phyloP scores from a whole-genome alignment of 2,113 vertebrate genomes.

The Tor tambroides region DNA sequence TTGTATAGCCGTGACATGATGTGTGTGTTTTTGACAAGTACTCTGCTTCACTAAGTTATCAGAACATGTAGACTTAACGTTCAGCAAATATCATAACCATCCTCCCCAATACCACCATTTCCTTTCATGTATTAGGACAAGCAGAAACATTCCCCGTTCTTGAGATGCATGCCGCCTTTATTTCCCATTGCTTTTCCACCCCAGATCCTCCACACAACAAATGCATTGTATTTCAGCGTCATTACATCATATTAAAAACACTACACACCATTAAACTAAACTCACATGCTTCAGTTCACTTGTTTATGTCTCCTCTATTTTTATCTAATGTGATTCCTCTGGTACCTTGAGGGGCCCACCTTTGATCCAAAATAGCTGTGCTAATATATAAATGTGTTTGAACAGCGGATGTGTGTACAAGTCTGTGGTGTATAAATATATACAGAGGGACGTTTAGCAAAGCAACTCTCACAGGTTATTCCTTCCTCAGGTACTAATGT shows the following conservation, averaged over 20 bases:
- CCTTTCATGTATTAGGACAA: neutral
- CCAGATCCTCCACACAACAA: conserved; percentile 14
- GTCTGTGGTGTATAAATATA: conserved; percentile 53
- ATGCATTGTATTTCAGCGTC: neutral
- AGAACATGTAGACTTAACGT: neutral
- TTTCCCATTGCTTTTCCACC: neutral
- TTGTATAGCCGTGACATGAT: neutral
- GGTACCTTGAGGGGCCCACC: conserved; percentile 25
- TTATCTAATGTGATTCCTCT: neutral
- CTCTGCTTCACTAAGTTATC: neutral
- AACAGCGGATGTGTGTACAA: conserved; percentile 25
- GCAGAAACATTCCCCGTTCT: neutral
- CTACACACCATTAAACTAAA: conserved; percentile 22
- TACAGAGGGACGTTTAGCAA: conserved; percentile 29
- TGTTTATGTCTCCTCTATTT: conserved; percentile 45
- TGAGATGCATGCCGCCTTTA: neutral
- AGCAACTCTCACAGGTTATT: conserved; percentile 33
- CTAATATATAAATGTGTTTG: conserved; percentile 58
- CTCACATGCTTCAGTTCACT: neutral
- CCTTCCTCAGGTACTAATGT: conserved; percentile 40
- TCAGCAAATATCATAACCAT: neutral
- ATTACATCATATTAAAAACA: conserved; percentile 33
- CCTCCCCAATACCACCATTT: neutral
- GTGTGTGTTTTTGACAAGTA: neutral
- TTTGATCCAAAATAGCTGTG: conserved; percentile 60